Conservation (phyloP, 1,140 invertebrate species). For the Rhizoglyphus robini region DNA sequence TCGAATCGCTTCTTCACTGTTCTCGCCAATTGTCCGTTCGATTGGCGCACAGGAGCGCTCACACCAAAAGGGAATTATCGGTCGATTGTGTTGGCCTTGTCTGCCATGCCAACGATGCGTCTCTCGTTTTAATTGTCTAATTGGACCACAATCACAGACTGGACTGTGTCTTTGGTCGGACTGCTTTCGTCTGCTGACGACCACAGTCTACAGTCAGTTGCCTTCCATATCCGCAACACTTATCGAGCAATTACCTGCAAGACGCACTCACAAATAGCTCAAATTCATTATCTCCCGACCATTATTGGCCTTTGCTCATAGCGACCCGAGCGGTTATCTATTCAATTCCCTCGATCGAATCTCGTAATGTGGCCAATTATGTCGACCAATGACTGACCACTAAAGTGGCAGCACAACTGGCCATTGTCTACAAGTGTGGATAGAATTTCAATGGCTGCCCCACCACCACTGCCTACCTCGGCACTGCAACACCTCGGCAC, state of each 20-base stretch:
- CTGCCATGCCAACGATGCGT: neutral
- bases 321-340: neutral
- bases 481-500: too few relatives aligned
- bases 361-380: neutral
- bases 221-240: neutral
- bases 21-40: too few relatives aligned
- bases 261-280: neutral
- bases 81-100: too few relatives aligned
- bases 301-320: neutral
- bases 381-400: neutral
- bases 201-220: too few relatives aligned
- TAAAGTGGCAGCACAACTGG: neutral
- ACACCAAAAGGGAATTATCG: too few relatives aligned
- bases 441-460: neutral
- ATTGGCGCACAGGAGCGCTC: too few relatives aligned
- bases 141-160: neutral
- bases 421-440: neutral
- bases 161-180: too few relatives aligned
- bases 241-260: neutral
- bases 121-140: neutral
- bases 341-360: neutral
- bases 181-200: too few relatives aligned
- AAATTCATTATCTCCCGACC: neutral
- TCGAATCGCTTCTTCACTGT: too few relatives aligned
- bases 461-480: too few relatives aligned